phyloP scores from a whole-genome alignment of 2,888 invertebrate species.

The Eristalis intricaria region DNA sequence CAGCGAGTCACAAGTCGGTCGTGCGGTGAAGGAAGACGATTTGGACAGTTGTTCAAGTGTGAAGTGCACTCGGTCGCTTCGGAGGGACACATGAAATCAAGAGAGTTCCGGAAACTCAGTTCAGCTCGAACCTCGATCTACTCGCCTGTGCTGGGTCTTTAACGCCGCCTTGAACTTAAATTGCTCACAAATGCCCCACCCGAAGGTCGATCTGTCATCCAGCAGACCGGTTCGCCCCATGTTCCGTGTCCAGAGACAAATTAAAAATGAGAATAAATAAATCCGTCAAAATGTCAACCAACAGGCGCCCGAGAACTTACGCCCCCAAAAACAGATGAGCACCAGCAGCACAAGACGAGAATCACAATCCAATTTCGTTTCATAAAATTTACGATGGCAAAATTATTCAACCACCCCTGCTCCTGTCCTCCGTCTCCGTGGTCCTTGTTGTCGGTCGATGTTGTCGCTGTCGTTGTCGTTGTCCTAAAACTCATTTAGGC shows the following conservation, averaged over 20 bases:
- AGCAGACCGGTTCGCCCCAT: not conserved
- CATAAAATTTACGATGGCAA: slow-evolving; percentile 63
- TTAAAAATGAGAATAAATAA: slow-evolving; percentile 45
- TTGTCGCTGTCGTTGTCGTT: not conserved
- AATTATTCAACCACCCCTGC: slow-evolving; percentile 43
- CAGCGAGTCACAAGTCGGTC: not conserved
- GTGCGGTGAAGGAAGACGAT: not conserved
- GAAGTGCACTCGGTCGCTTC: not conserved
- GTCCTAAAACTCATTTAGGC: slow-evolving; percentile 1
- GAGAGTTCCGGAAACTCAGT: too few species aligned
- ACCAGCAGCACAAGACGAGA: slow-evolving; percentile 5
- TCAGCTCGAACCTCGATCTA: not conserved
- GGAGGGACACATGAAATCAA: not conserved
- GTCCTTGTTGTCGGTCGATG: slow-evolving; percentile 14
- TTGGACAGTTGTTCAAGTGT: not conserved
- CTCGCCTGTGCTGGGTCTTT: too few species aligned
- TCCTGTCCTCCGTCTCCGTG: not conserved
- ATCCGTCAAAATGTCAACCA: slow-evolving; percentile 59
- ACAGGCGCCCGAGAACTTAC: slow-evolving; percentile 41
- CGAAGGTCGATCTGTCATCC: not conserved
- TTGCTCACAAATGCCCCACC: not conserved
- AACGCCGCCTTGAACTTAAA: not conserved
- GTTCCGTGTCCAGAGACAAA: not conserved
- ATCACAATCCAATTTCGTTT: slow-evolving; percentile 64
- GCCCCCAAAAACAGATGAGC: not conserved